phyloP scores from a whole-genome alignment of 2,113 vertebrate genomes.

The Phalacrocorax brasilianus region DNA sequence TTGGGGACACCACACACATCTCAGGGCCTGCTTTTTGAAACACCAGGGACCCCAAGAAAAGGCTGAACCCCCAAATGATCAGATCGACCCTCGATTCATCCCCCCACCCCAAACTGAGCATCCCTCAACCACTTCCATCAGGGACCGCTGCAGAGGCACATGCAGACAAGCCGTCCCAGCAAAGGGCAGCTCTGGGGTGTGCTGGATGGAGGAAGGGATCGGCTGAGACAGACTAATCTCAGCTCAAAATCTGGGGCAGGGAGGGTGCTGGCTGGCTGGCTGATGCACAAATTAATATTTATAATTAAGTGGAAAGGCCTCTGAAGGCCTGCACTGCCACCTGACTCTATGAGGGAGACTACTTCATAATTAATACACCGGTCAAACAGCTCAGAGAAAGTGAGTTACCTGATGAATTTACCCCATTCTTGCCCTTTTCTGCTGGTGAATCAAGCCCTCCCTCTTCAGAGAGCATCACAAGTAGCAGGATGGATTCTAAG shows the following conservation, averaged over 20 bases:
- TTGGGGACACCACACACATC: background rate
- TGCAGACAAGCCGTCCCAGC: background rate
- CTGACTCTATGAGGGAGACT: background rate
- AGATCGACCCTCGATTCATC: fast-evolving
- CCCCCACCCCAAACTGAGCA: background rate
- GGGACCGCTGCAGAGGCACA: background rate
- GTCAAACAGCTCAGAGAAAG: background rate
- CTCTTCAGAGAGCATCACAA: background rate
- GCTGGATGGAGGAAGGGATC: background rate
- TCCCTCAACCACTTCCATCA: fast-evolving
- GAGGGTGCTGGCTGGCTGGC: conserved; percentile 24
- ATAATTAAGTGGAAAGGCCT: conserved; percentile 57
- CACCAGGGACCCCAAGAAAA: background rate
- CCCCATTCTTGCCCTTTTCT: background rate
- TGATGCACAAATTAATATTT: conserved; percentile 24
- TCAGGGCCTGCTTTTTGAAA: fast-evolving
- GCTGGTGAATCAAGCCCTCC: background rate
- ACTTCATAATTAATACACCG: conserved; percentile 54
- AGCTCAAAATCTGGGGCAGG: conserved; percentile 30
- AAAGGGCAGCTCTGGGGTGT: background rate
- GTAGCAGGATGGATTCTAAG: fast-evolving
- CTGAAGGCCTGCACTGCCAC: conserved; percentile 39
- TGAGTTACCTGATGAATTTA: background rate
- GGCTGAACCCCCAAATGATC: background rate
- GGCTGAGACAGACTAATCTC: background rate